Conservation (phyloP, 2,797 vertebrate genomes). For the Lagorchestes hirsutus region DNA sequence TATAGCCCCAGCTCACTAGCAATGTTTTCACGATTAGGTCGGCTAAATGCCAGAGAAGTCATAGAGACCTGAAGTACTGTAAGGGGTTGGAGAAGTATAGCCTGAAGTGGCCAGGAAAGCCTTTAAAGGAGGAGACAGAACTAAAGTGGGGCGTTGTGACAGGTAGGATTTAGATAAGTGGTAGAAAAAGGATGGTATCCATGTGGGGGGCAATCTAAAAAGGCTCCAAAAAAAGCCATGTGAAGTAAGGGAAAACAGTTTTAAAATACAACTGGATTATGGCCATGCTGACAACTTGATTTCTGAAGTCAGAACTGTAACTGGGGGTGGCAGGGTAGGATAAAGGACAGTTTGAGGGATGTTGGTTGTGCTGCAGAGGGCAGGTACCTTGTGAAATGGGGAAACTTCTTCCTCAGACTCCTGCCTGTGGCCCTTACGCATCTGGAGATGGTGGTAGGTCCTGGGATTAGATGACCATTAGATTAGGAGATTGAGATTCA, state of each 20-base stretch:
- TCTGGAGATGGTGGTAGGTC: not conserved
- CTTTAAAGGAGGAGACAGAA: not conserved
- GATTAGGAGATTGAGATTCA: not conserved
- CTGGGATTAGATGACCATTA: not conserved
- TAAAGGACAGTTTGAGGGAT: not conserved
- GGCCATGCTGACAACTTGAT: not conserved
- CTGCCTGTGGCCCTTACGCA: too few species aligned
- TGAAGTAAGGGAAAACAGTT: not conserved
- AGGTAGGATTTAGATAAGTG: not conserved
- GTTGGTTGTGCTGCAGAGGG: not conserved
- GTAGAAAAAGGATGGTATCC: not conserved
- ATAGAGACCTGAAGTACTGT: not conserved
- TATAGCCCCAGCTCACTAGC: not conserved
- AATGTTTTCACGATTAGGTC: not conserved
- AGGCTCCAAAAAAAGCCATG: not conserved
- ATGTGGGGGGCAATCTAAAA: not conserved
- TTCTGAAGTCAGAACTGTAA: not conserved
- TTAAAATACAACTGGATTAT: not conserved
- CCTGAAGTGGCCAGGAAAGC: not conserved
- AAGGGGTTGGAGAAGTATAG: not conserved
- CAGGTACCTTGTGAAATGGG: not conserved
- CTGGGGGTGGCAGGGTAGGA: not conserved
- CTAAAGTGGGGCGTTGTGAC: not conserved
- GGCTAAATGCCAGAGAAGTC: not conserved
- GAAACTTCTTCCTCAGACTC: not conserved